Base-by-base conservation (phyloP, 2,888 invertebrate species). In the Mesorhabditis spiculigera region DNA sequence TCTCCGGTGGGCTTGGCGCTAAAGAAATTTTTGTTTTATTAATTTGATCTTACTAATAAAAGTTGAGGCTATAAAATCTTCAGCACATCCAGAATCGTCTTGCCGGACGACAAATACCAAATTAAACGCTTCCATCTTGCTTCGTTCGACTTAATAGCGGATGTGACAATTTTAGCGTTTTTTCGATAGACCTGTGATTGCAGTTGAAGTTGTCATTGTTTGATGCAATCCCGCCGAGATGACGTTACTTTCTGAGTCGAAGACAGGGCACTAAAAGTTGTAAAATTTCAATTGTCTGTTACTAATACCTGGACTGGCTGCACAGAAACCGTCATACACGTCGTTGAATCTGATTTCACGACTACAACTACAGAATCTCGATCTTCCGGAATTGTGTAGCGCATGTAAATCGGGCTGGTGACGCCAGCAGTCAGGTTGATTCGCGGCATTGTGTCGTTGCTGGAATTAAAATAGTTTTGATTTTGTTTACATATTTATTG, bases 291-390 rank as follows among this genome's bases (percentile, higher is more conserved):
- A 58, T 43, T 43, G 67, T 8, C 62, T 68, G 62, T 16, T 45
- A 43, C n/a, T 45, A 6, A 67, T 71, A 87, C 87, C 82, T 90
- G 89, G 76, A 90, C 90, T 81, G 91, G 91, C 86, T 93, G 93
- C 78, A 93, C 90, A 0, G 93, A 93, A 0, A 93, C 90, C 0
- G 91, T 90, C 87, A 92, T 91, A 83, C 93, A 93, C 0, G 90
- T 89, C 62, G 90, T 89, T 66, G 87, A 85, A 4, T 77, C 66
- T 3, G 87, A 87, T 10, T 74, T 82, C 5, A 86, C 86, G 63
- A 80, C 81, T 4, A 88, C 83, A 43, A 86, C 71, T 10, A 88
- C 87, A 1, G 86, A 81, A 45, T 86, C 84, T 4, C 86, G 79
- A 75, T 82, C 83, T 43, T 88, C 86, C 4, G 89, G 88, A 81